These are phyloP conservation scores for Rhagonycha fulva DNA, from an alignment of 2,888 invertebrate genomes.

Conservation along the genomic window DNA sequence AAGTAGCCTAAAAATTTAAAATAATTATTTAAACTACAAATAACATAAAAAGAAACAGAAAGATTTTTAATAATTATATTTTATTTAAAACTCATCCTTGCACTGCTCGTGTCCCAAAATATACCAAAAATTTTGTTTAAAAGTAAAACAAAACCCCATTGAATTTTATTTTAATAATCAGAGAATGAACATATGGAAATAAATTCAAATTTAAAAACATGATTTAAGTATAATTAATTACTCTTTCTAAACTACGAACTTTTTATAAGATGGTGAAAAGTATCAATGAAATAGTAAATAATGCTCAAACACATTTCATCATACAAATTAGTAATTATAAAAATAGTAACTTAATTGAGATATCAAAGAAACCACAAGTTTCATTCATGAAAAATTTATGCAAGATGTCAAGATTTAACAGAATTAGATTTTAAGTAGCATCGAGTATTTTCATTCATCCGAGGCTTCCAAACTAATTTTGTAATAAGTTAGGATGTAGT, in stretches of 20 bases:
- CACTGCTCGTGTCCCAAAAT: not conserved
- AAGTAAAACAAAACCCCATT: too few relatives aligned
- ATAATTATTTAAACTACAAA: not conserved
- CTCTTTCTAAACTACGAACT: too few relatives aligned
- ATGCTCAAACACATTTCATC: not conserved
- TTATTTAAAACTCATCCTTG: not conserved
- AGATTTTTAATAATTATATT: too few relatives aligned
- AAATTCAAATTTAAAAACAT: not conserved
- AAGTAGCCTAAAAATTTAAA: conserved; percentile 50
- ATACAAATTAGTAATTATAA: not conserved
- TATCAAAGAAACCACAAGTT: not conserved
- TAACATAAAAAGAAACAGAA: not conserved
- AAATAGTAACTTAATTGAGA: not conserved
- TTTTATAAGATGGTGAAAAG: not conserved
- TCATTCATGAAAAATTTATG: not conserved
- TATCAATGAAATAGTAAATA: not conserved
- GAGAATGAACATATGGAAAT: too few relatives aligned
- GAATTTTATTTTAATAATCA: too few relatives aligned
- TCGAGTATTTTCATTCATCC: not conserved
- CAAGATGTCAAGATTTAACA: not conserved
- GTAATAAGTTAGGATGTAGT: conserved; percentile 1
- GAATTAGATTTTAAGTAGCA: not conserved
- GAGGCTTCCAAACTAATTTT: not conserved
- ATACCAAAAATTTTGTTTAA: not conserved
- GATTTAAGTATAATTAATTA: too few relatives aligned